Evolutionary conservation across 2,888 invertebrate genomes (phyloP).

Genomic region (Smittia aterrima): DNA sequence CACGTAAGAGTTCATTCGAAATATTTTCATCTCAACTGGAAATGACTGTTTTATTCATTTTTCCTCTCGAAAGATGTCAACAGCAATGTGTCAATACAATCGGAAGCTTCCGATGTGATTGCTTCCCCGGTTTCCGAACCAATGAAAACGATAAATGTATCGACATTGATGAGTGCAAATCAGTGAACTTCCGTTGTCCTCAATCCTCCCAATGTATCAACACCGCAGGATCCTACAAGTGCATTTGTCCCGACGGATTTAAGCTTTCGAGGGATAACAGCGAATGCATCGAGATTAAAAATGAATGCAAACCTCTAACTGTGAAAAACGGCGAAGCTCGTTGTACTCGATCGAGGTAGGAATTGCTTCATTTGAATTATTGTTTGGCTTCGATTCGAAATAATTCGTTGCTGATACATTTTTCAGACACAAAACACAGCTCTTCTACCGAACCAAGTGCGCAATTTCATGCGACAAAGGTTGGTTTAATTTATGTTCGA

Average conservation of each 20-base stretch:
- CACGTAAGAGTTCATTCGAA: constrained; percentile 2
- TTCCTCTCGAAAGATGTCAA: constrained; percentile 50
- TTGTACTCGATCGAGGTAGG: constrained; percentile 25
- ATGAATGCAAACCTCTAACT: constrained; percentile 49
- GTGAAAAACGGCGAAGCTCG: constrained; percentile 42
- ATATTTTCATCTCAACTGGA: background rate
- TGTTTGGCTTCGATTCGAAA: background rate
- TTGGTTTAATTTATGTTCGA: constrained; percentile 32
- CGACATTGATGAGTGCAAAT: constrained; percentile 60
- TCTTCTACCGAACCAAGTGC: constrained; percentile 52
- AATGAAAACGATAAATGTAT: constrained; percentile 55
- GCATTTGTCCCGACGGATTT: constrained; percentile 55
- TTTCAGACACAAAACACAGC: constrained; percentile 49
- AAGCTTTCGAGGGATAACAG: constrained; percentile 47
- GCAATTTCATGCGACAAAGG: constrained; percentile 49
- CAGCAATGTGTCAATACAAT: constrained; percentile 55
- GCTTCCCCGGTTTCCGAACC: constrained; percentile 58
- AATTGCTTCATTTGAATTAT: background rate
- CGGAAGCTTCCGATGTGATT: constrained; percentile 61
- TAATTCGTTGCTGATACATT: background rate
- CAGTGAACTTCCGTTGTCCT: constrained; percentile 51
- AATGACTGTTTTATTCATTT: background rate
- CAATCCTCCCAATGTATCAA: constrained; percentile 53
- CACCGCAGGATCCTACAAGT: constrained; percentile 55
- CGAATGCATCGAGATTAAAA: constrained; percentile 47